Evolutionary conservation across 1,140 invertebrate genomes (phyloP).

Genomic region (Micrasema longulum): DNA sequence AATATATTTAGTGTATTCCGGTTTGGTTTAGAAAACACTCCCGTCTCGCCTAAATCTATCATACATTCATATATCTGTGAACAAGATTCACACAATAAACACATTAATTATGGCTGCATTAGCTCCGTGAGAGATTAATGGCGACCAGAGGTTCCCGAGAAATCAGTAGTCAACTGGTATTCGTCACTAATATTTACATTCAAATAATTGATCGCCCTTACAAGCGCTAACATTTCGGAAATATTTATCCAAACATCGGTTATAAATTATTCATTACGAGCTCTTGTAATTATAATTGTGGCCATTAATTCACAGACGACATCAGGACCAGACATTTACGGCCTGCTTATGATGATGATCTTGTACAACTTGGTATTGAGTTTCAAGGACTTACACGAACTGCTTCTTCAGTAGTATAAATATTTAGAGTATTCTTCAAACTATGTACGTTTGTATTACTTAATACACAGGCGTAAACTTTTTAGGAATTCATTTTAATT

Average conservation of each 20-base stretch:
- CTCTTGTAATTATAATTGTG: conserved; percentile 28
- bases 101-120: conserved; percentile 25
- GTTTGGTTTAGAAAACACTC: no score
- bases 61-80: conserved; percentile 25
- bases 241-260: conserved; percentile 37
- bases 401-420: no score
- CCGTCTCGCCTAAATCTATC: conserved; percentile 1
- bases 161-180: conserved; percentile 23
- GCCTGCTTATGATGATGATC: conserved; percentile 28
- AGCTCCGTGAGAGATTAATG: conserved; percentile 27
- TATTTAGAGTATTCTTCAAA: no score
- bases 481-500: no score
- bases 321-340: conserved; percentile 12
- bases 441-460: no score
- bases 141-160: not conserved
- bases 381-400: not conserved
- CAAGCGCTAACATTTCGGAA: conserved; percentile 9
- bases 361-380: conserved; percentile 8
- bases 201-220: conserved; percentile 36
- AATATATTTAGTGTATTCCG: no score
- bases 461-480: no score
- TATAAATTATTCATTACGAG: conserved; percentile 46
- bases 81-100: conserved; percentile 36
- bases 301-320: conserved; percentile 34
- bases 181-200: conserved; percentile 26